phyloP scores from a whole-genome alignment of 2,113 vertebrate genomes.

The Plecturocebus donacophilus region DNA sequence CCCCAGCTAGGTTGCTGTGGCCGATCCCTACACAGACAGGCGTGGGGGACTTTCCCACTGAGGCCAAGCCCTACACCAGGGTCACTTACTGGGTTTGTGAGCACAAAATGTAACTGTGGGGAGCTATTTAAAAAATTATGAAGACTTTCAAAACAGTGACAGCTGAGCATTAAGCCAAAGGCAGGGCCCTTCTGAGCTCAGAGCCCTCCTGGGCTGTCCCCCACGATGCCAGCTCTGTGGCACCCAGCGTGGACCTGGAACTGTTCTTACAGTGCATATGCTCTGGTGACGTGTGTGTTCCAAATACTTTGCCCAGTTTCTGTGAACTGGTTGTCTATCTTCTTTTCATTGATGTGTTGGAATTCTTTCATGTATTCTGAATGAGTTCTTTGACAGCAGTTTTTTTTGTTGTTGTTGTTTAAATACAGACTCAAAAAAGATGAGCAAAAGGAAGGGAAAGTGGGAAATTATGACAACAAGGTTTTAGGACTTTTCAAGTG shows the following conservation, averaged over 20 bases:
- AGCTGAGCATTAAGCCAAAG: not conserved
- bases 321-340: not conserved
- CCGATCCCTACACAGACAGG: not conserved
- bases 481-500: not conserved
- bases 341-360: no score
- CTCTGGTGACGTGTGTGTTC: not conserved
- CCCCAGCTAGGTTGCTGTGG: not conserved
- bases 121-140: not conserved
- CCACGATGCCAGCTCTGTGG: fast-evolving
- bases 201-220: not conserved
- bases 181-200: not conserved
- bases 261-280: fast-evolving
- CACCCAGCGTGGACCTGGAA: not conserved
- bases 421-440: not conserved
- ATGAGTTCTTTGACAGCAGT: not conserved
- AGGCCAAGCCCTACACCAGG: no score
- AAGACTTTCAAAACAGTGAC: not conserved
- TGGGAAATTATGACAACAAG: not conserved
- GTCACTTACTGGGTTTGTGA: not conserved
- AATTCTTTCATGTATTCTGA: not conserved
- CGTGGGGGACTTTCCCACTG: not conserved
- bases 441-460: not conserved
- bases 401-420: not conserved
- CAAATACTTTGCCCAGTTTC: not conserved
- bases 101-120: not conserved